A percentile compares a stretch with the other conserved stretches of the same genome.
These are phyloP conservation scores for Sander lucioperca DNA, from an alignment of 2,113 vertebrate genomes.

Conservation along the genomic window DNA sequence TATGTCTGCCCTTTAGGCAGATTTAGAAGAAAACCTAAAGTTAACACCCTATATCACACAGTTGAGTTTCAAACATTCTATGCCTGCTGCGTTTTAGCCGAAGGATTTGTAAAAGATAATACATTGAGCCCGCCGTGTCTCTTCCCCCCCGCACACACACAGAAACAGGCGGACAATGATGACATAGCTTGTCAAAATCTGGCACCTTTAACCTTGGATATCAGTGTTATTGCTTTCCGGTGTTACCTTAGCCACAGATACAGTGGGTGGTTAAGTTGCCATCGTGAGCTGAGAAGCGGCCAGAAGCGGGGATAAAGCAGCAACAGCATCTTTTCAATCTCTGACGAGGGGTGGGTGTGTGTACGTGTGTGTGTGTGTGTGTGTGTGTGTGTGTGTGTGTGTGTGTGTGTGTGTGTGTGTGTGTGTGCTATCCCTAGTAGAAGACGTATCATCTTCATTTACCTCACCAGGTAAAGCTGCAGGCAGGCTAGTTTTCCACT, in stretches of 20 bases:
- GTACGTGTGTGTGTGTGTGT: constrained; percentile 21
- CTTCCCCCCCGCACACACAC: constrained; percentile 27
- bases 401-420: constrained; percentile 14
- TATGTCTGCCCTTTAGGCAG: constrained; percentile 71
- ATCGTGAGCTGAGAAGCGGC: constrained; percentile 48
- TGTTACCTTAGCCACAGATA: constrained; percentile 61
- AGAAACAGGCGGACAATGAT: constrained; percentile 65
- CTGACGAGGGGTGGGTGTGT: constrained; percentile 33
- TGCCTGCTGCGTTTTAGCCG: constrained; percentile 48
- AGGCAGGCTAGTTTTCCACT: constrained; percentile 34
- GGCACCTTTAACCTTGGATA: constrained; percentile 73
- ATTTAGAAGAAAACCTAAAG: constrained; percentile 70
- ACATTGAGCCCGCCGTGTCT: constrained; percentile 51
- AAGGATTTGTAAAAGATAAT: constrained; percentile 72
- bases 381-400: constrained; percentile 35
- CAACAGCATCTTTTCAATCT: constrained; percentile 60
- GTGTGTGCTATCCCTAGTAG: constrained; percentile 1
- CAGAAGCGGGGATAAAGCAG: constrained; percentile 57
- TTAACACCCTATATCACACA: constrained; percentile 62
- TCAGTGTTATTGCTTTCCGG: constrained; percentile 63
- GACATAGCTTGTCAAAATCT: constrained; percentile 71
- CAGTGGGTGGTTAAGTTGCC: constrained; percentile 64
- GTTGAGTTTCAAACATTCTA: constrained; percentile 33
- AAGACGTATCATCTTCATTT: constrained; percentile 36
- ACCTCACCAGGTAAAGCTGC: constrained; percentile 46